Conservation (phyloP, 2,888 invertebrate genomes). For the Erebia aethiops region DNA sequence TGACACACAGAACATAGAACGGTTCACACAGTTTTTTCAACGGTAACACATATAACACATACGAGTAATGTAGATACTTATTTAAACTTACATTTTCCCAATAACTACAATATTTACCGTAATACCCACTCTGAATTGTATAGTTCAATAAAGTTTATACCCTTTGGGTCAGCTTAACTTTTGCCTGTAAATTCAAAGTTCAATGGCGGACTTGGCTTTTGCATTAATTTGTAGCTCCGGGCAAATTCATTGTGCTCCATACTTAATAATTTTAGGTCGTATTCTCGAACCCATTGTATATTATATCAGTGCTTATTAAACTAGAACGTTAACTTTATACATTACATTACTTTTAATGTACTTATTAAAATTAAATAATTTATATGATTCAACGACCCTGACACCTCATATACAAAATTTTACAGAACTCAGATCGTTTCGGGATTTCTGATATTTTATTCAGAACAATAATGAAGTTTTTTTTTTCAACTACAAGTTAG, state of each 20-base stretch:
- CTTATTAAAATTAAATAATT: neutral
- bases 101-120: neutral
- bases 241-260: neutral
- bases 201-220: constrained; percentile 9
- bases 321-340: neutral
- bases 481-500: too few species aligned
- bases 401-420: too few species aligned
- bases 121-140: neutral
- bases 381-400: too few species aligned
- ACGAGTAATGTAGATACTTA: too few species aligned
- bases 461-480: too few species aligned
- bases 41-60: too few species aligned
- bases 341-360: neutral
- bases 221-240: constrained; percentile 5
- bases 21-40: too few species aligned
- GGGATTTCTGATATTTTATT: too few species aligned
- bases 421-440: too few species aligned
- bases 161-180: too few species aligned
- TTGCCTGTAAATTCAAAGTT: too few species aligned
- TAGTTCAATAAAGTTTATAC: constrained; percentile 15
- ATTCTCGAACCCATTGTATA: neutral
- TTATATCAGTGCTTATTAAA: neutral
- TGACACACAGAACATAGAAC: too few species aligned
- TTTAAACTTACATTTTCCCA: neutral
- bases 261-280: constrained; percentile 6